A percentile compares a stretch with the other conserved stretches of the same genome.
These are phyloP conservation scores for Polypedilum pembai DNA, from an alignment of 1,140 invertebrate genomes.

Conservation along the genomic window DNA sequence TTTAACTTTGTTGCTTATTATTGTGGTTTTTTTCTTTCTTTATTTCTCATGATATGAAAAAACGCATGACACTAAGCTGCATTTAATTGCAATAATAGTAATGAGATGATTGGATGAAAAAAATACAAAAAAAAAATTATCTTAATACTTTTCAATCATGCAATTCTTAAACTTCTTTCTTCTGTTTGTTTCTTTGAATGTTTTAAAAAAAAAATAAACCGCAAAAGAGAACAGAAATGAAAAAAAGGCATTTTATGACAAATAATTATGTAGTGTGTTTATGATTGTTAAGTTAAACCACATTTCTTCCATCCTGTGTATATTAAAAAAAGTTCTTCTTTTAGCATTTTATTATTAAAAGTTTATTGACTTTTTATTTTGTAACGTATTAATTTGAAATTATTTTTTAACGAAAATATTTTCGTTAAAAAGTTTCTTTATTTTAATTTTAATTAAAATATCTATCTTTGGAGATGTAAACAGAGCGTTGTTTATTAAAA, in stretches of 20 bases:
- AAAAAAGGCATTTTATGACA: neutral
- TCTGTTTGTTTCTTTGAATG: neutral
- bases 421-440: too few species aligned
- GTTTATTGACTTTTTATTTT: too few species aligned
- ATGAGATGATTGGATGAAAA: neutral
- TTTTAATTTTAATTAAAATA: too few species aligned
- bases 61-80: neutral
- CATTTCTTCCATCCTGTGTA: neutral
- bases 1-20: constrained; percentile 2
- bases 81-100: neutral
- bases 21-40: neutral
- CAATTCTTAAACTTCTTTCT: neutral
- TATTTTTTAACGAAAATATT: too few species aligned
- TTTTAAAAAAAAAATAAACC: neutral
- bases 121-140: neutral
- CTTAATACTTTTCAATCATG: neutral
- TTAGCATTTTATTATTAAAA: too few species aligned
- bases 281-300: neutral
- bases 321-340: too few species aligned
- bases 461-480: too few species aligned
- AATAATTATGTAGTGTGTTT: constrained; percentile 1
- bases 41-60: neutral
- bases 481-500: too few species aligned
- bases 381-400: too few species aligned
- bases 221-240: neutral